Evolutionary conservation across 2,888 invertebrate species (phyloP), one percentile per base, ranked within the genome.

Genomic region (Eurytoma californica): DNA sequence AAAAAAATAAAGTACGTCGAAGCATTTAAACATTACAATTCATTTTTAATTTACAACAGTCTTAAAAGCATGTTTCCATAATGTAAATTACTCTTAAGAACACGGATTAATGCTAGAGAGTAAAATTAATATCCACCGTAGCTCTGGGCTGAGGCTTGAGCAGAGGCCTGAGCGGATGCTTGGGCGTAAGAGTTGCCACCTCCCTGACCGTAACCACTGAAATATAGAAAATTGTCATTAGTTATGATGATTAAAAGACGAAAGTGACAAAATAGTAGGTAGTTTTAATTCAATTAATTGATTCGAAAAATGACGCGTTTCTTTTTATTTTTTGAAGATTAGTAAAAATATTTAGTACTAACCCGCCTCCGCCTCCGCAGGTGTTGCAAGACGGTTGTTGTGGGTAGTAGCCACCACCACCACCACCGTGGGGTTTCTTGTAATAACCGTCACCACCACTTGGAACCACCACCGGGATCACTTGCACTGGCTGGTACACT

Each of bases 121-220:
- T 16, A 24, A n/a, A 30, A 20, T 20, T 74, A 68, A 58, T 81
- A 81, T 68, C 39, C 39, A 39, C 72, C 58, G 72, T 81, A 79
- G 39, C 79, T 51, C 28, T 18, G 7, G 24, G 77, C 16, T 9
- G 73, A 68, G 16, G 77, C 67, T 5, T 28, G 30, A 14, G 82
- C 67, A 24, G 87, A 86, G 28, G 88, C 83, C 60, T 84, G 83
- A 0, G 88, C 87, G 0, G 86, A 86, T 9, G 88, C 84, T 61
- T 85, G 84, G 9, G 88, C 84, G 0, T 83, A 84, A 2, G 86
- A 80, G 9, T 14, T 24, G 13, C 73, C 77, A 16, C 76, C 76
- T 18, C 81, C 76, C 3, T 28, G 28, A 28, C 58, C 69, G 14
- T 60, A 61, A 24, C 63, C 51, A 47, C 79, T 72, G 39, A 18